Evolutionary conservation across 1,140 invertebrate species (phyloP), one percentile per base, ranked within the genome.

Genomic region (Brachionus paranguensis): DNA sequence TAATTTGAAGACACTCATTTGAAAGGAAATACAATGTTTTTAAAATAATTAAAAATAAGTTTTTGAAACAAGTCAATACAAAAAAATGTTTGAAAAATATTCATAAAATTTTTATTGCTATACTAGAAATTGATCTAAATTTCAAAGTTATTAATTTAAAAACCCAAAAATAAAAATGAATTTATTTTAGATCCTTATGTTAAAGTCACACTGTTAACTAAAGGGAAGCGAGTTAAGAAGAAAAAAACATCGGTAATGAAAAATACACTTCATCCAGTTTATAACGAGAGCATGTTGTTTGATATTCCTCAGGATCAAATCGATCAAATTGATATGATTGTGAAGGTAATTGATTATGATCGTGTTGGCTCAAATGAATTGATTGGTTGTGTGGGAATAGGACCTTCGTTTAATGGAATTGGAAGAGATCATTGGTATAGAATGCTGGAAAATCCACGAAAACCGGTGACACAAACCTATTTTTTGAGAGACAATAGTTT

Each of bases 341-440:
- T 96, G 60, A 95, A 95, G 91, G 93, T 95, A 76, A 94, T 96
- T 85, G 95, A 96, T 89, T 95, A 95, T 87, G 94, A 96, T 86
- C 94, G 94, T 87, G 94, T 96, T 86, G 94, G 94, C 8, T 92
- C 93, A 29, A 95, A 95, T 87, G 94, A 95, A 87, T 89, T 95
- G 60, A 94, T 95, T 90, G 94, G 94, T 7, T 94, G 93, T 87
- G 93, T 93, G 33, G 93, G 93, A 3, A 93, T 95, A 76, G 94
- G 94, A 1, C 92, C 93, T 0, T 92, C 91, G 76, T 92, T 93
- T 85, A 93, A 94, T 74, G 94, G 94, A 14, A 91, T 93, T 10
- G 94, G 94, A 2, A 91, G 93, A 64, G 94, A 95, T 87, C 95
- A 96, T 87, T 96, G 95, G 95, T 91, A 93, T 78, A 93, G 95